Base-by-base conservation (phyloP, 2,797 vertebrate genomes). In the Pampus argenteus region DNA sequence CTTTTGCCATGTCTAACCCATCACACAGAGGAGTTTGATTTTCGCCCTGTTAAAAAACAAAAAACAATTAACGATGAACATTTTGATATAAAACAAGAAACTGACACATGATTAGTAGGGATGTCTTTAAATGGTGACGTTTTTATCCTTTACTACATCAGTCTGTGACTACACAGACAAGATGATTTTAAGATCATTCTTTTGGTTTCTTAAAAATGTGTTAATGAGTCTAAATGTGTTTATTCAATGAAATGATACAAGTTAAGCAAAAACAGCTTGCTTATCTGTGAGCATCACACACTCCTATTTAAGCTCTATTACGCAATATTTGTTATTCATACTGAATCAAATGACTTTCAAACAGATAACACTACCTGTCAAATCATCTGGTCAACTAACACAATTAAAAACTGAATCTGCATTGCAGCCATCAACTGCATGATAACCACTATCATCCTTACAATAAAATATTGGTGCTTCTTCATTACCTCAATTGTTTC, bases 401-500 rank as follows among this genome's bases (percentile, higher is more conserved):
- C 7, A 45, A 13, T 29, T 31, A 36, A 11, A 36, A 13, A 36
- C 34, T 10, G 31, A 42, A 42, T 18, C 40, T 17, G 18, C 40
- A 18, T 18, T 2, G 5, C 40, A 42, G 15, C 6, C 15, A 34
- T 34, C 31, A 4, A 36, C 34, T 11, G 34, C 34, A 36, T 17
- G 40, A 44, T 44, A 18, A 44, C 40, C 6, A 44, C 17, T 6
- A 17, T 44, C n/a, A 7, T 44, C 49, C 13, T 47, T 54, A 15
- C 17, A 22, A 45, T 18, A 25, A 20, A 49, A 47, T 3, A 38
- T 56, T 13, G 10, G 18, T 47, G 5, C 1, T 62, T 17, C 25
- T 18, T 72, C 22, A 50, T 87, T 82, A 90, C 93, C 90, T 91
- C 52, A 51, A 66, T 15, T 23, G 71, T 31, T 34, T 76, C 71